These are phyloP conservation scores for Sympetrum striolatum DNA, from an alignment of 2,888 invertebrate species.

Conservation along the genomic window DNA sequence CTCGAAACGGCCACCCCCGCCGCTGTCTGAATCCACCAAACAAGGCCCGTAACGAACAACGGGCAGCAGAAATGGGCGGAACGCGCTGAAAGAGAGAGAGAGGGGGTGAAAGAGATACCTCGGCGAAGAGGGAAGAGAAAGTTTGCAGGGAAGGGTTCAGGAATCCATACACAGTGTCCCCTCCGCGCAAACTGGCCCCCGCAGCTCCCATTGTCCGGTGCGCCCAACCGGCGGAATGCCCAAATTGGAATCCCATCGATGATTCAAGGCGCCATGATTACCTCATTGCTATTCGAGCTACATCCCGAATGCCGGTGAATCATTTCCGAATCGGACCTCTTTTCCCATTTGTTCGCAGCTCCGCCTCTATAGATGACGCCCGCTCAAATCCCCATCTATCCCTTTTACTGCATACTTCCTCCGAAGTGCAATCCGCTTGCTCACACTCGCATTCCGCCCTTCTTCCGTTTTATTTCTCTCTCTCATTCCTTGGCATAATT, in stretches of 20 bases:
- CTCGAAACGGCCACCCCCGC: not conserved
- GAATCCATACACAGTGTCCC: not conserved
- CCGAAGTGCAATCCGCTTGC: not conserved
- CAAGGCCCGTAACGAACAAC: not conserved
- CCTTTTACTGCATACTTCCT: not conserved
- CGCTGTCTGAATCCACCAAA: not conserved
- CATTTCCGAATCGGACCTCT: conserved; percentile 8
- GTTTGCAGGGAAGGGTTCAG: not conserved
- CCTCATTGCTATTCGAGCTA: conserved; percentile 25
- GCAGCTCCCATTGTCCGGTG: not conserved
- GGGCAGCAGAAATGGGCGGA: not conserved
- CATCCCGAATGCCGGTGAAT: not conserved
- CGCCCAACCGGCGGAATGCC: not conserved
- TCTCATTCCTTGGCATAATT: not conserved
- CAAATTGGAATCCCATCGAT: conserved; percentile 26
- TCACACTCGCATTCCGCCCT: not conserved
- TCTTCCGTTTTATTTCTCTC: not conserved
- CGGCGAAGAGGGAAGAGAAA: not conserved
- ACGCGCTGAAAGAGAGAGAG: not conserved
- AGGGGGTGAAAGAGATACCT: not conserved
- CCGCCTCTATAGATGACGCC: not conserved
- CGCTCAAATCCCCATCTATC: not conserved
- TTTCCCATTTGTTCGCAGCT: not conserved
- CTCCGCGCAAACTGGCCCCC: not conserved
- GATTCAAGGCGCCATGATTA: conserved; percentile 19